These are phyloP conservation scores for Mormyrus lacerda DNA, from an alignment of 2,113 vertebrate genomes.

Conservation along the genomic window DNA sequence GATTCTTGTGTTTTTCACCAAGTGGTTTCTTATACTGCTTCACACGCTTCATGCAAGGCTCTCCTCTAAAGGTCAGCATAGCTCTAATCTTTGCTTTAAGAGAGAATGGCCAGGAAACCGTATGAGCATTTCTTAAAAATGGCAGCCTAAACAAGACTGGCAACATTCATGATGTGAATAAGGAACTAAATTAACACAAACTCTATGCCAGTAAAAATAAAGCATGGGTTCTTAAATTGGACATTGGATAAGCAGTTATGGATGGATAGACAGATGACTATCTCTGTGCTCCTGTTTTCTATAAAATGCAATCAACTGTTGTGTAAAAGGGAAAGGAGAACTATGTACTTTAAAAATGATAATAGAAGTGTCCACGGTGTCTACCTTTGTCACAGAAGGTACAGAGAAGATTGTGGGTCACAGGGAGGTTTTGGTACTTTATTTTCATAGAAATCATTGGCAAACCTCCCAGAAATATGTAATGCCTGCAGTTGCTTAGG, in stretches of 20 bases:
- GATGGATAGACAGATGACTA: background rate
- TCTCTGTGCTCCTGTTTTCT: background rate
- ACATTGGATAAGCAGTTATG: background rate
- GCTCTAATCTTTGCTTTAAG: background rate
- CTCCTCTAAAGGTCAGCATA: background rate
- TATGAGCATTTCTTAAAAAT: background rate
- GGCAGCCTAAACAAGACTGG: background rate
- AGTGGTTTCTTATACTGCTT: background rate
- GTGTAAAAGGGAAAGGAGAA: background rate
- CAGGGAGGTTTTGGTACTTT: background rate
- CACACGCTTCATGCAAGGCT: background rate
- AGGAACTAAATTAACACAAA: background rate
- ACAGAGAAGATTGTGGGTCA: background rate
- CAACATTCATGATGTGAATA: background rate
- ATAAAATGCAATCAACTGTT: background rate
- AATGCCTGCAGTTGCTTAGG: background rate
- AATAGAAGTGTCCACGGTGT: background rate
- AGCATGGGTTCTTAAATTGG: background rate
- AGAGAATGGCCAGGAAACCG: background rate
- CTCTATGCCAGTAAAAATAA: background rate
- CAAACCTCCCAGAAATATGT: background rate
- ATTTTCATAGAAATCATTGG: background rate
- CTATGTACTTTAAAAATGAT: background rate
- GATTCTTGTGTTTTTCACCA: background rate
- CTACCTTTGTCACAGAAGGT: background rate